phyloP scores from a whole-genome alignment of 1,140 invertebrate species.

The Eriosoma lanigerum region DNA sequence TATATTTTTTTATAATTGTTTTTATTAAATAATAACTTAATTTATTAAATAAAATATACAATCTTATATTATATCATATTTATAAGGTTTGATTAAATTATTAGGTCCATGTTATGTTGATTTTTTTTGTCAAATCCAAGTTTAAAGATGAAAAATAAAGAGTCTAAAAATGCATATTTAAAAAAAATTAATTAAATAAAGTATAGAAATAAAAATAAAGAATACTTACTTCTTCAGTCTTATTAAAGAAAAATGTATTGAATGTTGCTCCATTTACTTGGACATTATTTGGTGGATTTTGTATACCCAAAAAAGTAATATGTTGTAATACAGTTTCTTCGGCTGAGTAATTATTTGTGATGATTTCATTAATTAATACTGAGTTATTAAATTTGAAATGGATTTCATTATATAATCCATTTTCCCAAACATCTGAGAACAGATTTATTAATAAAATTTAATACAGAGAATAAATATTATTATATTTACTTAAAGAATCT shows the following conservation, averaged over 20 bases:
- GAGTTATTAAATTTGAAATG: constrained; percentile 27
- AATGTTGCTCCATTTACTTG: not conserved
- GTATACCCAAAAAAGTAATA: constrained; percentile 35
- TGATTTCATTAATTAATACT: constrained; percentile 1
- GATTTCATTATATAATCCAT: constrained; percentile 28
- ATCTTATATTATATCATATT: not conserved
- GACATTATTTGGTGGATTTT: constrained; percentile 30
- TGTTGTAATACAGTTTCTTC: constrained; percentile 26
- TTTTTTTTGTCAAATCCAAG: constrained; percentile 13
- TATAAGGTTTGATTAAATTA: not conserved
- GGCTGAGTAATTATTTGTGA: constrained; percentile 33
- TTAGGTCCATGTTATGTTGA: constrained; percentile 40
- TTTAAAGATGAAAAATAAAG: constrained; percentile 28
- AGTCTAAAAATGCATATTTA: constrained; percentile 17
- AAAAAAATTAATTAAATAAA: not conserved
- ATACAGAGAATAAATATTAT: not conserved
- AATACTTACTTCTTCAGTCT: constrained; percentile 36
- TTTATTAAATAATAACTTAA: not conserved
- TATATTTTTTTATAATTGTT: too few relatives aligned
- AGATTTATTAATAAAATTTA: not conserved
- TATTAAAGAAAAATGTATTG: constrained; percentile 26
- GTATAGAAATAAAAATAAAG: not conserved
- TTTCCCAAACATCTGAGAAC: constrained; percentile 37
- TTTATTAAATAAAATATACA: not conserved
- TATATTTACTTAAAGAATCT: constrained; percentile 56